Evolutionary conservation across 2,888 invertebrate genomes (phyloP), one percentile per base, ranked within the genome.

Genomic region (Caradrina clavipalpis): DNA sequence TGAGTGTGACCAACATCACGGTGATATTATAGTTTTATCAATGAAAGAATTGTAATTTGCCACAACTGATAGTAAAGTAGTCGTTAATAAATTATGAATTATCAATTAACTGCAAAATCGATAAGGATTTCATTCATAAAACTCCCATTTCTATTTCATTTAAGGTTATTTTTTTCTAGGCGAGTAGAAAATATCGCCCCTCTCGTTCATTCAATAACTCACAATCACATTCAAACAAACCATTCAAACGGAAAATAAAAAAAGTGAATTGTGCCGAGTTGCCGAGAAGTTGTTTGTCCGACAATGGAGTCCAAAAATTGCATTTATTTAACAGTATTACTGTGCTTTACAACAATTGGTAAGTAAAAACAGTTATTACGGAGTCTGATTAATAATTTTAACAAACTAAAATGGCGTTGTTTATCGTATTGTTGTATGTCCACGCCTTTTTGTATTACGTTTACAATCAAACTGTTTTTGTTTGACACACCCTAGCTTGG

Each of bases 271-370:
- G 66, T 71, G 51, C 15, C 39, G 39, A 54, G 35, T 17, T 26
- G 26, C 26, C 26, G 26, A 54, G 50, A 31, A 73, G 57, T 72
- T 66, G 71, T 72, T 76, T 85, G 76, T 77, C 65, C 66, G 54
- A 86, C 80, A 80, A 91, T 92, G 92, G 91, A 90, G 83, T 86
- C 84, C 63, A 79, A 77, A 80, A 88, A 88, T 81, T 84, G 81
- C 22, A 74, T 89, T 82, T 87, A 78, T 87, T 85, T 90, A 55
- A 50, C 86, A 58, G 57, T 91, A 69, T 55, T 92, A 66, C 67
- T 91, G 64, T 89, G 87, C 84, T 78, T 90, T 64, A 63, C 82
- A 47, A 66, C 86, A 31, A 73, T 82, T 68, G 93, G 94, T 94
- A 75, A 93, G 94, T 91, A 59, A 85, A 85, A 78, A 60, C 13